A percentile compares a stretch with the other conserved stretches of the same genome.
These are phyloP conservation scores for Leucophora obtusa DNA, from an alignment of 2,888 invertebrate genomes.

Conservation along the genomic window DNA sequence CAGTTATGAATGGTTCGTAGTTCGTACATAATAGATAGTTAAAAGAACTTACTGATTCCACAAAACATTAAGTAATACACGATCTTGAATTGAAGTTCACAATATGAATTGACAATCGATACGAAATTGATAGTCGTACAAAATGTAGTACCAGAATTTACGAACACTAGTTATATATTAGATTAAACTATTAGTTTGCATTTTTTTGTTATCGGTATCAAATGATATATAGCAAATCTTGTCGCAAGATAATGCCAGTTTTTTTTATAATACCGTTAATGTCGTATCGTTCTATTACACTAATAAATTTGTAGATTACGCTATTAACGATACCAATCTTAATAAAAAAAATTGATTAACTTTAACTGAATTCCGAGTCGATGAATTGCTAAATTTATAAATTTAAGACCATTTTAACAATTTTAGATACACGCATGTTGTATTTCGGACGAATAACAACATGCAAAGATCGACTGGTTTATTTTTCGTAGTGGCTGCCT, in stretches of 20 bases:
- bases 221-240: background rate
- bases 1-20: too few species aligned
- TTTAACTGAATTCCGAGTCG: background rate
- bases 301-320: background rate
- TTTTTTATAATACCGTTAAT: background rate
- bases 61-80: too few species aligned
- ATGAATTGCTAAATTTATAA: slow-evolving; percentile 29
- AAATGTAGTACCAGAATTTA: too few species aligned
- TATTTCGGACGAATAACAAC: slow-evolving; percentile 39
- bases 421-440: slow-evolving; percentile 33
- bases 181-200: too few species aligned
- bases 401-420: background rate
- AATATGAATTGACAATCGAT: too few species aligned
- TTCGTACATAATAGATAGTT: too few species aligned
- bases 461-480: slow-evolving; percentile 63
- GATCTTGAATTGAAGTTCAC: too few species aligned
- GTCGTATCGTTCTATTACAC: background rate
- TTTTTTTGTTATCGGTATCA: too few species aligned
- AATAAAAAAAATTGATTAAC: background rate
- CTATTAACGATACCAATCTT: background rate
- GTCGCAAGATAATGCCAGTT: background rate
- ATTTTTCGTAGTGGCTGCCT: slow-evolving; percentile 47
- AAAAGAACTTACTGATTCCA: too few species aligned
- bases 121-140: too few species aligned
- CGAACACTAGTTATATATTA: too few species aligned